phyloP scores from a whole-genome alignment of 2,888 invertebrate species.

The Blastobasis adustella region DNA sequence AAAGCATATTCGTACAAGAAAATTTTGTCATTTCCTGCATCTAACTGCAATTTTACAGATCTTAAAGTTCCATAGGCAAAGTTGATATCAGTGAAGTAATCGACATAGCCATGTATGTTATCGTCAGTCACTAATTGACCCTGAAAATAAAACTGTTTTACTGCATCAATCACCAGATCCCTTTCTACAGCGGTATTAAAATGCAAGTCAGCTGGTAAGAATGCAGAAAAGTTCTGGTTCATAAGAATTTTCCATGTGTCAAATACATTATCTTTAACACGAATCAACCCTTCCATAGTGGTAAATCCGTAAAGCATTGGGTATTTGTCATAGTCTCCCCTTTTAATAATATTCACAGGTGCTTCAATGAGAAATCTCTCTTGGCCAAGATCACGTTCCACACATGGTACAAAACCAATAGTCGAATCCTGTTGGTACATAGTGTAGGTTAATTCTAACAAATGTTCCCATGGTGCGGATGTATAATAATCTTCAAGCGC shows the following conservation, averaged over 20 bases:
- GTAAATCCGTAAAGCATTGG: slow-evolving; percentile 39
- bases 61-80: too few relatives aligned
- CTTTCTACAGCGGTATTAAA: slow-evolving; percentile 27
- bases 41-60: too few relatives aligned
- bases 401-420: slow-evolving; percentile 12
- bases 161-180: slow-evolving; percentile 21
- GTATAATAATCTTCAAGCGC: slow-evolving; percentile 15
- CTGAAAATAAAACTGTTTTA: slow-evolving; percentile 39
- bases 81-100: slow-evolving; percentile 20
- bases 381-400: slow-evolving; percentile 19
- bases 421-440: slow-evolving; percentile 14
- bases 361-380: slow-evolving; percentile 29
- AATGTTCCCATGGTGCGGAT: neutral
- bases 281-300: slow-evolving; percentile 38
- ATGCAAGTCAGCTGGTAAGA: too few relatives aligned
- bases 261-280: neutral
- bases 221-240: too few relatives aligned
- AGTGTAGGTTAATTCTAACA: neutral
- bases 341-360: slow-evolving; percentile 31
- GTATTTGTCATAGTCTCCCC: slow-evolving; percentile 25
- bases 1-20: too few relatives aligned
- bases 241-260: slow-evolving; percentile 5
- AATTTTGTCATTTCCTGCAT: too few relatives aligned
- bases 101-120: slow-evolving; percentile 26
- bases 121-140: slow-evolving; percentile 22